Evolutionary conservation across 92 coral and sea anemone species (phyloP).

Genomic region (Palythoa grandis): DNA sequence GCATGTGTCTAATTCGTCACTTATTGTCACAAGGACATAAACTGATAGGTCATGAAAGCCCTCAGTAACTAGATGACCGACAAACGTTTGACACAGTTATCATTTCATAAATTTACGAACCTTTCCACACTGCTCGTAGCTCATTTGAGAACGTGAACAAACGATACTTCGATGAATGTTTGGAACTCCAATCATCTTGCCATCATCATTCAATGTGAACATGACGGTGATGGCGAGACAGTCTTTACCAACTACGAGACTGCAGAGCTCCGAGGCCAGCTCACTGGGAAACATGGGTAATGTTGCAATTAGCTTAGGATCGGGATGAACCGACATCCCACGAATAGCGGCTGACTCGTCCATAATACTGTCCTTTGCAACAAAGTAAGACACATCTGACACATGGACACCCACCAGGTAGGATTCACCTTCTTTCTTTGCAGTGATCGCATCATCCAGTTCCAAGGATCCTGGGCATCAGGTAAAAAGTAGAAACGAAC

Average conservation of each 20-base stretch:
- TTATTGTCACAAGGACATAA: no score
- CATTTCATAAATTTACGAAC: neutral
- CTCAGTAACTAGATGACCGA: no score
- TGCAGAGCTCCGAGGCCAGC: constrained; percentile 74
- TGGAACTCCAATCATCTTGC: constrained; percentile 58
- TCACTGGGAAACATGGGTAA: constrained; percentile 79
- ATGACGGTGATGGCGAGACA: constrained; percentile 81
- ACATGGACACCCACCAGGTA: constrained; percentile 81
- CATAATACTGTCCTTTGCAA: constrained; percentile 65
- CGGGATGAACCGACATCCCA: constrained; percentile 79
- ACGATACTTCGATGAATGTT: constrained; percentile 82
- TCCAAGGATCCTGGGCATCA: constrained; percentile 51
- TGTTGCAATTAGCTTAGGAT: constrained; percentile 48
- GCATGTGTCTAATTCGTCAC: no score
- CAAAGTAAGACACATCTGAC: constrained; percentile 88
- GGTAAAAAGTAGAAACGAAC: neutral
- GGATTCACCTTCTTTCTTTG: constrained; percentile 51
- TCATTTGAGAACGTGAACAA: constrained; percentile 69
- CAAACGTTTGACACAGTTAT: no score
- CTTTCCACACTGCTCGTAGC: constrained; percentile 82
- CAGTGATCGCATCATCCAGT: constrained; percentile 91
- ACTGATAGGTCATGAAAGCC: no score
- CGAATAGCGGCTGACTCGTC: constrained; percentile 78
- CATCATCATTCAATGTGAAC: constrained; percentile 71
- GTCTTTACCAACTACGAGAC: constrained; percentile 79